Conservation (phyloP, 1,140 invertebrate species). For the Sipha flava region DNA sequence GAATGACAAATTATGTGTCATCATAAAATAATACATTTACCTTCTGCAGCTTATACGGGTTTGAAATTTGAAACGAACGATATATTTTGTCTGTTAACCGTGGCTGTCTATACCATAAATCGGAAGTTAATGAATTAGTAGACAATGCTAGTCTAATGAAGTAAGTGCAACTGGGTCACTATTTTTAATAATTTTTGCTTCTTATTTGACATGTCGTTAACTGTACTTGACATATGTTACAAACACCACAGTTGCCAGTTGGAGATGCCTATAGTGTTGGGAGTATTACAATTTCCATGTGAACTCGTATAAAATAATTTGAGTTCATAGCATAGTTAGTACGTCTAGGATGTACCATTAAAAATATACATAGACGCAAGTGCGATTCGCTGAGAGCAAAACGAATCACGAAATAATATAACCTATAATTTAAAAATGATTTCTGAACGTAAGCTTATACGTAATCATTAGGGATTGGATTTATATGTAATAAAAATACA, state of each 20-base stretch:
- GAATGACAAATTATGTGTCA: background rate
- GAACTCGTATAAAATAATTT: no score
- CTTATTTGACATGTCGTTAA: background rate
- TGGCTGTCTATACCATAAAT: background rate
- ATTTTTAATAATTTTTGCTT: background rate
- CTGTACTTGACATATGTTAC: background rate
- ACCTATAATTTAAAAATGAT: background rate
- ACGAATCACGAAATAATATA: background rate
- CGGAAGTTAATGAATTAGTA: background rate
- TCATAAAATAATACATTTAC: background rate
- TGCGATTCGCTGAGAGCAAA: background rate
- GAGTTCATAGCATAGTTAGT: no score
- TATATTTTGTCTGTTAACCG: background rate
- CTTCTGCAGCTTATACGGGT: background rate
- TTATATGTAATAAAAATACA: no score
- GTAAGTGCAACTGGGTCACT: slow-evolving; percentile 6
- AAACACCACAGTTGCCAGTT: no score
- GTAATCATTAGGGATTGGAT: no score
- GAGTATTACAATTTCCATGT: no score
- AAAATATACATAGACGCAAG: no score
- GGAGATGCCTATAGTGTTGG: no score
- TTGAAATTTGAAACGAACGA: background rate
- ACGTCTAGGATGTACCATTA: no score
- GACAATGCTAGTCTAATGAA: background rate
- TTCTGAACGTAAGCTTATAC: background rate